These are phyloP conservation scores for Tetropium fuscum DNA, from an alignment of 2,888 invertebrate species.

Conservation along the genomic window DNA sequence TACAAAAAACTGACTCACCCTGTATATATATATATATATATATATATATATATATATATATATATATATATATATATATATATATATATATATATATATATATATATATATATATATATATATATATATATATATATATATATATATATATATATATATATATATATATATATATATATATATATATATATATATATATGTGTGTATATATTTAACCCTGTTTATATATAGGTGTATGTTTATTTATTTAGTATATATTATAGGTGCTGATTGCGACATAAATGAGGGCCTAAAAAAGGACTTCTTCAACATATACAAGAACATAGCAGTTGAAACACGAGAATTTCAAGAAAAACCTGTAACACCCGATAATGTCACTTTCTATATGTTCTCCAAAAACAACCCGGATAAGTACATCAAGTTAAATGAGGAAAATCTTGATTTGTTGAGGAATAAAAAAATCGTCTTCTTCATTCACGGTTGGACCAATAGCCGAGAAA, in stretches of 20 bases:
- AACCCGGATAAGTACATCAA: conserved; percentile 42
- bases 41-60: no score
- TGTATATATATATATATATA: no score
- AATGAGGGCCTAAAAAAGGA: conserved; percentile 44
- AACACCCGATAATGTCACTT: conserved; percentile 47
- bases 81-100: no score
- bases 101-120: no score
- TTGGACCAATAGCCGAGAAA: conserved; percentile 49
- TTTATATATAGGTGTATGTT: no score
- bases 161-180: no score
- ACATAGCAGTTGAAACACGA: conserved; percentile 46
- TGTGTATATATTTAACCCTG: no score
- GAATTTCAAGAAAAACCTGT: conserved; percentile 46
- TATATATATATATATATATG: no score
- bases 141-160: no score
- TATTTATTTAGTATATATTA: conserved; percentile 1
- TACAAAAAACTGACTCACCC: no score
- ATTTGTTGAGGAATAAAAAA: conserved; percentile 36
- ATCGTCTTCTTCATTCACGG: conserved; percentile 54
- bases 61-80: no score
- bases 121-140: no score
- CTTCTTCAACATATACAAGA: conserved; percentile 51
- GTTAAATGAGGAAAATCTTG: conserved; percentile 44
- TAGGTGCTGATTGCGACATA: conserved; percentile 31
- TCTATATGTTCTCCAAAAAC: conserved; percentile 44